Conservation (phyloP, 1,140 invertebrate species). For the Wiebesia pumilae region DNA sequence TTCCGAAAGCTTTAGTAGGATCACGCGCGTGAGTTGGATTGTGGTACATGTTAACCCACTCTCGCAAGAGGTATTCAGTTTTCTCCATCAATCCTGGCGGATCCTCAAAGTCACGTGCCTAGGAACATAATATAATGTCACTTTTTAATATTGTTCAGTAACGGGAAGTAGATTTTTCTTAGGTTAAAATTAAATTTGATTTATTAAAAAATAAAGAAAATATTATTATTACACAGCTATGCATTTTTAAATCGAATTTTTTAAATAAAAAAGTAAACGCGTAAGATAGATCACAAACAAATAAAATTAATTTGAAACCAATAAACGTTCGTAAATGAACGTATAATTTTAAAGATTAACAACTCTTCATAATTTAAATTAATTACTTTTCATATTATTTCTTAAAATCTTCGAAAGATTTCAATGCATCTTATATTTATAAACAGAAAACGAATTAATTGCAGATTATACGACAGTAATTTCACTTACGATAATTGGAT, state of each 20-base stretch:
- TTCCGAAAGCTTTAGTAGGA: conserved; percentile 93
- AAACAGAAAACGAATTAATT: neutral
- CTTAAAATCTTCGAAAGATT: too few relatives aligned
- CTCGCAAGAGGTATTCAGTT: conserved; percentile 93
- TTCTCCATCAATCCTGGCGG: conserved; percentile 96
- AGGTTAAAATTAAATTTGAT: neutral
- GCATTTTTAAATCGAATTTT: neutral
- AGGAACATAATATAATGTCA: conserved; percentile 52
- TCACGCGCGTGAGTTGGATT: conserved; percentile 87
- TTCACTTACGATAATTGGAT: too few relatives aligned
- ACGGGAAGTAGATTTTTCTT: neutral
- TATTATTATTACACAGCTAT: neutral
- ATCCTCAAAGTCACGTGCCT: conserved; percentile 93
- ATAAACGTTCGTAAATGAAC: too few relatives aligned
- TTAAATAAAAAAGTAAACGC: neutral
- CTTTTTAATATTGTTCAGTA: neutral
- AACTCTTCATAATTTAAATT: too few relatives aligned
- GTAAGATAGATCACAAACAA: too few relatives aligned
- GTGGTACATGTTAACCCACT: conserved; percentile 96
- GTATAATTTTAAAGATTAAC: too few relatives aligned
- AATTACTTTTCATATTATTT: too few relatives aligned
- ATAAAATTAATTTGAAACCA: too few relatives aligned
- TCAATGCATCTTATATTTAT: neutral
- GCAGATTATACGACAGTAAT: too few relatives aligned
- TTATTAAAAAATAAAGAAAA: neutral